These are phyloP conservation scores for Apteryx mantelli DNA, from an alignment of 2,113 vertebrate genomes.

Conservation along the genomic window DNA sequence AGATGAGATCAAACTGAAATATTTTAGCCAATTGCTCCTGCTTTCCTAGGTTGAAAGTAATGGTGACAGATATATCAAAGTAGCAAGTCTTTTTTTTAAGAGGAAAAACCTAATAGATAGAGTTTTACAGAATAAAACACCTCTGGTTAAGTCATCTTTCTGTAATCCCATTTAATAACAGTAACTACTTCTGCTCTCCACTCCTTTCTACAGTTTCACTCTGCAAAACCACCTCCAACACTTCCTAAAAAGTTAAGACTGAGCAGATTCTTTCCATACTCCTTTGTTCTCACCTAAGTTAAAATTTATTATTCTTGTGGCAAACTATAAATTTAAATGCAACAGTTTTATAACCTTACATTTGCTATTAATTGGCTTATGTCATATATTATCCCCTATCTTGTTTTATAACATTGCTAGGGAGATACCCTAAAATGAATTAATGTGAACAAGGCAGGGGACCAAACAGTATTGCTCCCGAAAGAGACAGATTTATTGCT, in stretches of 20 bases:
- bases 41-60: not conserved
- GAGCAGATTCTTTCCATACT: not conserved
- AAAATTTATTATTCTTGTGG: not conserved
- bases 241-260: not conserved
- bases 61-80: not conserved
- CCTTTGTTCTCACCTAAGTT: not conserved
- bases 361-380: not conserved
- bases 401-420: not conserved
- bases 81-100: accelerated
- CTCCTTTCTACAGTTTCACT: not conserved
- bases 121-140: not conserved
- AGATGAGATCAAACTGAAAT: not conserved
- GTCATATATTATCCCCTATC: not conserved
- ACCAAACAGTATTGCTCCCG: not conserved
- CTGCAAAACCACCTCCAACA: not conserved
- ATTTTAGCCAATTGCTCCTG: not conserved
- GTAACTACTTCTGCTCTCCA: not conserved
- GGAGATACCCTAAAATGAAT: not conserved
- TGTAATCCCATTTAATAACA: not conserved
- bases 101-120: not conserved
- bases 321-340: not conserved
- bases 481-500: not conserved
- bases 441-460: not conserved
- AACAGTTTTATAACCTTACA: not conserved
- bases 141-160: not conserved